A percentile compares a stretch with the other conserved stretches of the same genome.
Conservation (phyloP, 1,140 invertebrate genomes). For the Pachypeltis micranthus region DNA sequence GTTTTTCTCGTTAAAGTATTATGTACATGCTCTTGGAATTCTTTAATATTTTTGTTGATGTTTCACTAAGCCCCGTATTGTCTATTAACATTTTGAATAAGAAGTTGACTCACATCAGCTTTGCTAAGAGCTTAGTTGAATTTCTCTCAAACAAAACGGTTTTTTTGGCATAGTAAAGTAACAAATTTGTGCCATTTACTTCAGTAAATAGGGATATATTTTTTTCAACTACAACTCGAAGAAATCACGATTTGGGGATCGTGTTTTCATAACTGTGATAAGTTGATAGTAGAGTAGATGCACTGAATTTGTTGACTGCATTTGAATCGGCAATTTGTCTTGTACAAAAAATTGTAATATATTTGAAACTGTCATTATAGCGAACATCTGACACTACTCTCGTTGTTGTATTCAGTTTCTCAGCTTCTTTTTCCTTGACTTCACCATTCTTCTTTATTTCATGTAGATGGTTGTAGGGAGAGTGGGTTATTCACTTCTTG, state of each 20-base stretch:
- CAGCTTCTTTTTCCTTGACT: too few relatives aligned
- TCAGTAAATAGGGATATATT: neutral
- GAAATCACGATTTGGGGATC: neutral
- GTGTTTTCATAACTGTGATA: constrained; percentile 2
- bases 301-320: constrained; percentile 4
- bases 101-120: neutral
- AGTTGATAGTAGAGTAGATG: constrained; percentile 2
- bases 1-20: neutral
- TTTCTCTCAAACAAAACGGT: too few relatives aligned
- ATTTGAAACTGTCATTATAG: constrained; percentile 7
- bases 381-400: neutral
- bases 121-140: neutral
- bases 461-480: too few relatives aligned
- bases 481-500: too few relatives aligned
- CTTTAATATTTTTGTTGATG: too few relatives aligned
- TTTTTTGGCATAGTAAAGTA: neutral
- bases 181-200: neutral
- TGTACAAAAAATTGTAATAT: constrained; percentile 6
- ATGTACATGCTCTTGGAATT: neutral
- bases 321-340: neutral
- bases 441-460: too few relatives aligned
- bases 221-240: neutral
- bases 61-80: too few relatives aligned
- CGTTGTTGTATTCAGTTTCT: too few relatives aligned
- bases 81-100: too few relatives aligned